Evolutionary conservation across 2,888 invertebrate genomes (phyloP), one percentile per base, ranked within the genome.

Genomic region (Trypoxylon attenuatum): DNA sequence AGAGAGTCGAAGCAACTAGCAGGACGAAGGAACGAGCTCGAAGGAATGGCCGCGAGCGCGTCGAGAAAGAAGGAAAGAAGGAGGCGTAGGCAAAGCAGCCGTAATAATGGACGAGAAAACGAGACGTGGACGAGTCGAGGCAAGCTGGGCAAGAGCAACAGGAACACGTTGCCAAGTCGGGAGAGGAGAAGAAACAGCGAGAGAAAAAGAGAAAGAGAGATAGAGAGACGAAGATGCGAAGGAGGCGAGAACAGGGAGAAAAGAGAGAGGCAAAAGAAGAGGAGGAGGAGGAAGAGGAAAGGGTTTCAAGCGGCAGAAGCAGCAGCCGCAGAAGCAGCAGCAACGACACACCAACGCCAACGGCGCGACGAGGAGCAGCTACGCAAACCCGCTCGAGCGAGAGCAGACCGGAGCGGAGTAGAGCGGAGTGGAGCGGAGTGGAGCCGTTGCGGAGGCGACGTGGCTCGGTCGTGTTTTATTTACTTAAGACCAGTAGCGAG

Each of bases 401-500:
- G 66, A 63, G 57, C 39, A 39, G 33, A 53, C 22, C 25, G n/a
- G 49, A 61, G 50, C 59, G 56, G 50, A 61, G 62, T 67, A 67
- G 47, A 65, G 68, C 70, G n/a, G n/a, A n/a, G 18, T 33, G n/a
- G 49, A 61, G 50, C 59, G 56, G 50, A 61, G 62, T 67, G 69
- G 47, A 65, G 68, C 70, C 65, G 70, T 69, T 68, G 74, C 64
- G 73, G 73, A 76, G 79, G 80, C 83, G 81, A 83, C 82, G 82
- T 77, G 78, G 79, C 71, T 77, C 74, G 78, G 78, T 84, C 82
- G 82, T 85, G 82, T 84, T 87, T 87, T 86, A 85, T 87, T 87
- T 86, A 85, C 85, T 84, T 79, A 87, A 87, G 86, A 85, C 86
- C 84, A 86, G 86, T 85, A 86, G 85, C 84, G 78, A 81, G 81